phyloP scores from a whole-genome alignment of 2,888 invertebrate genomes.

The Noctuana brunneofusca region DNA sequence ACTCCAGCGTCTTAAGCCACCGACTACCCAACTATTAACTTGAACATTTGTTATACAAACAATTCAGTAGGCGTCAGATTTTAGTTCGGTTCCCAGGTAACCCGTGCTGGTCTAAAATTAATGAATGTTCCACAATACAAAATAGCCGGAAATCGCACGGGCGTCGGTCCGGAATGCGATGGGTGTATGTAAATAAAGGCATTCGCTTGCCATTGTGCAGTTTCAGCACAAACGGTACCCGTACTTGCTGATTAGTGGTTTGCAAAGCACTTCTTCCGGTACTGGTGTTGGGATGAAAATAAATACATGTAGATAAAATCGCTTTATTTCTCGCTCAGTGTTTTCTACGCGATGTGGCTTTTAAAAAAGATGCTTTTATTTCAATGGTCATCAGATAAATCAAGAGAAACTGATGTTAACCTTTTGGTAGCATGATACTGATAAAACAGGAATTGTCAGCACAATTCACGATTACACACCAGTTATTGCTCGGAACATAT shows the following conservation, averaged over 20 bases:
- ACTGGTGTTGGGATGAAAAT: background rate
- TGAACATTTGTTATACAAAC: constrained; percentile 18
- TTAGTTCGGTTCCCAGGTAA: constrained; percentile 12
- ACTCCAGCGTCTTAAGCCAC: background rate
- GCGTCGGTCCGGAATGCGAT: constrained; percentile 52
- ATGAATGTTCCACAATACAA: constrained; percentile 32
- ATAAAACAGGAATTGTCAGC: background rate
- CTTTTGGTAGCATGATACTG: no score
- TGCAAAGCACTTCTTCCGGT: constrained; percentile 15
- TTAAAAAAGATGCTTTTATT: background rate
- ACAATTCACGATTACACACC: background rate
- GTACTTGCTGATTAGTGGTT: constrained; percentile 24
- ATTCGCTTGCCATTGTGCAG: constrained; percentile 58
- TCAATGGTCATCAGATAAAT: background rate
- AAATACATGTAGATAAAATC: background rate
- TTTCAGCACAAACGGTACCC: constrained; percentile 29
- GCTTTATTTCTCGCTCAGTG: background rate
- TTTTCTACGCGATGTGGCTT: background rate
- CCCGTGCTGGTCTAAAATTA: constrained; percentile 13
- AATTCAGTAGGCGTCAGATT: constrained; percentile 1
- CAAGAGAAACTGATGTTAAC: background rate
- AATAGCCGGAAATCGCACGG: constrained; percentile 45
- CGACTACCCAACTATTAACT: background rate
- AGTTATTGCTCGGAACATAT: background rate
- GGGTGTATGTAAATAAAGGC: constrained; percentile 54